Evolutionary conservation across 2,888 invertebrate genomes (phyloP).

Genomic region (Lasioglossum marginatum): DNA sequence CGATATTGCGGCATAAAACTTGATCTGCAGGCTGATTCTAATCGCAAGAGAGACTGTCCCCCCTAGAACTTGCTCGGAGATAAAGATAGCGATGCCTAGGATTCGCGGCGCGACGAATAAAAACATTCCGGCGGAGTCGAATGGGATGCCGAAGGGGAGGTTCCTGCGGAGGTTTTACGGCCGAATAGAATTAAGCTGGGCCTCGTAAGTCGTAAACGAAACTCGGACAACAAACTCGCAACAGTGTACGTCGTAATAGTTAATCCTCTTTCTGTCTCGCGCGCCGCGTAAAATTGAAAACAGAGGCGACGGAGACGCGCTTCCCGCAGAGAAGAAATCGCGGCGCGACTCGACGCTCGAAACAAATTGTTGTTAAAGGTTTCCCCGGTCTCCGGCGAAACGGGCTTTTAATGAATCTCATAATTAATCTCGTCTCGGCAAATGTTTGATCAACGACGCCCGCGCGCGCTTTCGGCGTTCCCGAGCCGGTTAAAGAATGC

Average conservation of each 20-base stretch:
- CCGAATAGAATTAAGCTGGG: slow-evolving; percentile 50
- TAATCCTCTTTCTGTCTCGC: slow-evolving; percentile 30
- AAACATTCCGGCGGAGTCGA: neutral
- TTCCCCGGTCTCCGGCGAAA: neutral
- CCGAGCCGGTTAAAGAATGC: neutral
- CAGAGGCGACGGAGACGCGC: neutral
- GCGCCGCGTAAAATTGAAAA: slow-evolving; percentile 15
- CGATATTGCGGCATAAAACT: too few relatives aligned
- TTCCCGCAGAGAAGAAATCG: neutral
- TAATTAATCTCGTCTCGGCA: slow-evolving; percentile 30
- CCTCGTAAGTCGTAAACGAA: slow-evolving; percentile 54
- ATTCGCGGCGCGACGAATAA: slow-evolving; percentile 14
- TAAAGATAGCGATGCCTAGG: neutral
- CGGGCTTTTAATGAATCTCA: slow-evolving; percentile 5
- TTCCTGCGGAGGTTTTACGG: slow-evolving; percentile 40
- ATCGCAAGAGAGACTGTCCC: neutral
- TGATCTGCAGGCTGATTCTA: too few relatives aligned
- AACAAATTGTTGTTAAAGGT: neutral
- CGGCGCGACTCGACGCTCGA: too few relatives aligned
- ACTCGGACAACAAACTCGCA: slow-evolving; percentile 28
- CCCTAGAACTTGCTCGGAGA: neutral
- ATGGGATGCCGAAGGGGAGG: neutral
- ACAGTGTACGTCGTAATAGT: slow-evolving; percentile 34
- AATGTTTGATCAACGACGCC: neutral
- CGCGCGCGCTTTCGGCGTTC: neutral